Evolutionary conservation across 2,113 vertebrate genomes (phyloP).

Genomic region (Macquaria australasica): DNA sequence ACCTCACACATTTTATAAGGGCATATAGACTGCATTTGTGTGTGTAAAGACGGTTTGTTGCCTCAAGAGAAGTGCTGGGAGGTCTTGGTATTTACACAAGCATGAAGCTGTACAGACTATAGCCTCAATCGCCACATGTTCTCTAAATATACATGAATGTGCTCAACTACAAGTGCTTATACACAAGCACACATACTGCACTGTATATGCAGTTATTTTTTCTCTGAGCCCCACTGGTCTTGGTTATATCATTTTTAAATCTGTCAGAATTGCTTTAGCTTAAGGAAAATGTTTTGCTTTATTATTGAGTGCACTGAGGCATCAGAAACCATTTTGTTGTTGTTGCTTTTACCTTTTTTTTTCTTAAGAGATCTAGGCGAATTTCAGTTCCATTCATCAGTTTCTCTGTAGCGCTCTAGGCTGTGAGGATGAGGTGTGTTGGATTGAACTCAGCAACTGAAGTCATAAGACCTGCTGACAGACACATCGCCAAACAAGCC

Average conservation of each 20-base stretch:
- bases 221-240: background rate
- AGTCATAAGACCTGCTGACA: constrained; percentile 66
- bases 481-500: constrained; percentile 47
- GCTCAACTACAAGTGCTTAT: background rate
- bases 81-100: constrained; percentile 9
- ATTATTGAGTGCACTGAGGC: constrained; percentile 24
- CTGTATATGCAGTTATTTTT: background rate
- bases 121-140: constrained; percentile 10
- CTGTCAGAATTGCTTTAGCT: constrained; percentile 26
- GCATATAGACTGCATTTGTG: background rate
- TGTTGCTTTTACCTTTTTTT: constrained; percentile 8
- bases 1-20: background rate
- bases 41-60: background rate
- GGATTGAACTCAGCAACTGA: constrained; percentile 38
- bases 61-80: background rate
- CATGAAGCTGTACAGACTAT: background rate
- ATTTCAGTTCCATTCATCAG: constrained; percentile 8
- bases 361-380: background rate
- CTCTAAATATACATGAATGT: constrained; percentile 1
- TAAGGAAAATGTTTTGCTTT: constrained; percentile 10
- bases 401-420: background rate
- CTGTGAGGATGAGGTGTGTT: constrained; percentile 7
- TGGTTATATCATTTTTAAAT: constrained; percentile 8
- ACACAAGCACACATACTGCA: background rate
- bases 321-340: constrained; percentile 16